Evolutionary conservation across 2,888 invertebrate genomes (phyloP), one percentile per base, ranked within the genome.

Genomic region (Mantis religiosa): DNA sequence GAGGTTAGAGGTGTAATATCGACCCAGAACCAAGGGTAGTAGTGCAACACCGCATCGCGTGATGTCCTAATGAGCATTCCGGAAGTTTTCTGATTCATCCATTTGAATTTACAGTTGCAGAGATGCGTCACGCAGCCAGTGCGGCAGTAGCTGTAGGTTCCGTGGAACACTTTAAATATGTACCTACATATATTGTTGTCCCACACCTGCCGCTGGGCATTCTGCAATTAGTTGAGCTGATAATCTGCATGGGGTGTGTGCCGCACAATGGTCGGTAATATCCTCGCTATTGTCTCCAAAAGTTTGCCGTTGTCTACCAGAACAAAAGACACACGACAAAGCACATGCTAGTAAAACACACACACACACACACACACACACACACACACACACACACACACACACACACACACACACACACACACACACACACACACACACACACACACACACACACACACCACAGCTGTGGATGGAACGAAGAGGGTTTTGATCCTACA

Each of bases 41-140:
- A 54, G 54, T 71, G 54, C 54, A 71, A 71, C 54, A 71, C 54
- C 54, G 71, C 83, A n/a, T 88, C 28, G 89, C 89, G 89, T 89
- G 89, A 34, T 27, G 54, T n/a, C 83, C 87, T 89, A 89, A 89
- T 87, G 86, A 87, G 28, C 87, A 89, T 89, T 89, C 89, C 89
- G 89, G 86, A 89, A 89, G 89, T 87, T 89, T 89, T 88, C 85
- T 88, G 88, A 88, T 88, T 88, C 88, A 88, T 89, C 86, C 82
- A 34, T 82, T 71, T 87, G 87, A 34, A 71, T 87, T 82, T 34
- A 82, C 82, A 34, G 30, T 81, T 82, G 12, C 34, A 34, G 54
- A 87, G 25, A 82, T 87, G 87, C 87, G 82, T 87, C 54, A 85
- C 85, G 85, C 85, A 85, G 85, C 28, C 27, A 54, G 25, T 71